Evolutionary conservation across 2,113 vertebrate species (phyloP), one percentile per base, ranked within the genome.

Genomic region (Pituophis catenifer): DNA sequence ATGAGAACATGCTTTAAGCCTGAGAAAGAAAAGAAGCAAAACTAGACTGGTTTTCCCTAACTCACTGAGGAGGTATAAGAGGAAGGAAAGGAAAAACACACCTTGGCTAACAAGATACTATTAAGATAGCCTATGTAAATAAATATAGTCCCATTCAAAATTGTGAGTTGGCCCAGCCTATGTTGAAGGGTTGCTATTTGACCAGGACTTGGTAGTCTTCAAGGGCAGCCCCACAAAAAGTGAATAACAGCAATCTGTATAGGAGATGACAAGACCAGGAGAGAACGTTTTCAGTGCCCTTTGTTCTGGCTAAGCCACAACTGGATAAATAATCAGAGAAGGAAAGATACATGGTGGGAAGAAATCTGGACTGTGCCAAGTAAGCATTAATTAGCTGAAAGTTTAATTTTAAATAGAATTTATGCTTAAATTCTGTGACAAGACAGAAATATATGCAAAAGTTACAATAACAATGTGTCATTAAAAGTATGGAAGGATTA

Each of bases 401-500:
- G 62, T 96, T 96, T 86, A 95, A 58, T 93, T 95, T 95, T 94
- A 93, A 95, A 93, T 0, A 81, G 89, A 92, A 91, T 89, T 92
- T 96, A 94, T 92, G 96, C 95, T 96, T 96, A 94, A 75, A 94
- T 94, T 92, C 24, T 86, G 88, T 13, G 85, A 62, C 95, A 96
- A 87, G 54, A 12, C 94, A 93, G 70, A 94, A 94, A 93, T 94
- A 81, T 44, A 96, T 95, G 93, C 29, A 96, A 95, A 96, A 94
- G 55, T 52, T 10, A 92, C 86, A 93, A 93, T 93, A 95, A 95
- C 86, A 97, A 95, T 91, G 0, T 92, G 8, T 24, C 90, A 57
- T 70, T 91, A 96, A 95, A 88, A 88, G 91, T 96, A 57, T 94
- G 92, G 93, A 96, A 96, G 93, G 95, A 95, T 95, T 95, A 93